These are phyloP conservation scores for Chelonia mydas DNA, from an alignment of 2,797 vertebrate genomes.

Conservation along the genomic window DNA sequence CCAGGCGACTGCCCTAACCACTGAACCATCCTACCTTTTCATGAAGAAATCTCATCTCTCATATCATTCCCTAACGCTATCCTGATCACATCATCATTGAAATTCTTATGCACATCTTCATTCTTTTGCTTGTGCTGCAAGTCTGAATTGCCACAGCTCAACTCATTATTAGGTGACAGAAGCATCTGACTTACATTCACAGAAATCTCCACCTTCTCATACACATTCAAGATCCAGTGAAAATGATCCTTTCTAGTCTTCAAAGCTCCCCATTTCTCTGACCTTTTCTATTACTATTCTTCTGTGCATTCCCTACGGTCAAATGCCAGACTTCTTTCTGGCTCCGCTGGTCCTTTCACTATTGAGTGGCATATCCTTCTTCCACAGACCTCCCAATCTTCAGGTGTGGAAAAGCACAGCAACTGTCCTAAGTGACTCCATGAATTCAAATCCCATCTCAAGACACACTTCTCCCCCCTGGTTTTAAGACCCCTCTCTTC, in stretches of 20 bases:
- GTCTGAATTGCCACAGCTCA: background rate
- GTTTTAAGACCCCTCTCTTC: background rate
- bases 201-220: background rate
- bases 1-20: fast-evolving
- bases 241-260: background rate
- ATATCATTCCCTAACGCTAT: fast-evolving
- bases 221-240: background rate
- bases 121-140: background rate
- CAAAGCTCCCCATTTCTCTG: background rate
- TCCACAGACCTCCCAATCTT: background rate
- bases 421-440: fast-evolving
- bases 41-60: fast-evolving
- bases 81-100: fast-evolving
- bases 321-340: background rate
- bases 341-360: background rate
- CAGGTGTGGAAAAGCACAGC: background rate
- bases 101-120: background rate
- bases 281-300: background rate
- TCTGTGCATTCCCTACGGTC: background rate
- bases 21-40: background rate
- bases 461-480: background rate
- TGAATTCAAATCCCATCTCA: background rate
- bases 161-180: background rate
- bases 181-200: fast-evolving
- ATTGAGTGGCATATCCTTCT: background rate